These are phyloP conservation scores for Phalacrocorax carbo DNA, from an alignment of 2,113 vertebrate species.

Conservation along the genomic window DNA sequence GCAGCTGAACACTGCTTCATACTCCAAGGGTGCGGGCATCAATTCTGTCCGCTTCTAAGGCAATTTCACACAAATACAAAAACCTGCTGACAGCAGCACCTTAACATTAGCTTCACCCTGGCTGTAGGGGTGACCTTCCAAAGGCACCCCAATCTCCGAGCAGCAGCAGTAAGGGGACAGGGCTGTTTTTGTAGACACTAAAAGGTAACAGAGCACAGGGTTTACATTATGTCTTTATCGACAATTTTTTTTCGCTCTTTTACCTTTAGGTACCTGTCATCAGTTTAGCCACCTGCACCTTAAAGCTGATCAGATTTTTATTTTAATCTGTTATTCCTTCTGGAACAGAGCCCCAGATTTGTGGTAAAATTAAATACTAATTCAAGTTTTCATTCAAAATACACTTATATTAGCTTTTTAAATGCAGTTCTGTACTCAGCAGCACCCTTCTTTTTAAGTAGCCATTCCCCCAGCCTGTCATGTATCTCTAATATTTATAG, in stretches of 20 bases:
- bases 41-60: background rate
- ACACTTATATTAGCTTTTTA: background rate
- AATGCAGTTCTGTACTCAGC: background rate
- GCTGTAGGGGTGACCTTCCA: background rate
- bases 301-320: background rate
- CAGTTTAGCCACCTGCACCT: background rate
- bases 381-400: background rate
- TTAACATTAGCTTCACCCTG: background rate
- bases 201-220: background rate
- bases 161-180: background rate
- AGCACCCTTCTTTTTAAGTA: background rate
- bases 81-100: background rate
- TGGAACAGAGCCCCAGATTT: background rate
- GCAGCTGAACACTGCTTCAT: background rate
- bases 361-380: background rate
- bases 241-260: background rate
- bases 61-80: background rate
- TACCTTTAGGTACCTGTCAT: background rate
- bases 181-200: background rate
- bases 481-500: background rate
- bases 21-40: rapidly evolving
- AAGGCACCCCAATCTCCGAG: background rate
- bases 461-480: background rate
- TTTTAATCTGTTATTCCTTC: background rate
- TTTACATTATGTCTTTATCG: background rate